Conservation (phyloP, 2,888 invertebrate genomes). For the Tipula helvola region DNA sequence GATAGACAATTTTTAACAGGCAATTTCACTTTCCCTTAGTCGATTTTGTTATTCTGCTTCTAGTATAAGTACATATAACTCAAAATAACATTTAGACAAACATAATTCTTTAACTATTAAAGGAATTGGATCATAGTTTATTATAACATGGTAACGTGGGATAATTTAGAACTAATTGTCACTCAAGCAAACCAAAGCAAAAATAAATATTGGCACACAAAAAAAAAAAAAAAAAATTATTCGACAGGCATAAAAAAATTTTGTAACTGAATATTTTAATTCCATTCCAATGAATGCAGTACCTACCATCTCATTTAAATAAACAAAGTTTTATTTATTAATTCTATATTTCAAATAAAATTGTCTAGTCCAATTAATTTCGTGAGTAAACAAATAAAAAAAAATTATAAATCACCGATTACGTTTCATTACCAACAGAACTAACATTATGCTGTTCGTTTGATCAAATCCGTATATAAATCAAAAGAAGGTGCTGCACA, state of each 20-base stretch:
- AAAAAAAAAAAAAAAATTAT: neutral
- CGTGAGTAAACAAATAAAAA: neutral
- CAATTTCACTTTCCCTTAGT: no score
- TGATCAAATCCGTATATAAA: neutral
- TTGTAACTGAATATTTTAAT: neutral
- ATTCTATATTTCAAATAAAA: neutral
- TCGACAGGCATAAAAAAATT: neutral
- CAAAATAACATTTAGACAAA: no score
- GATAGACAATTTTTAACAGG: no score
- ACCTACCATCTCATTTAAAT: neutral
- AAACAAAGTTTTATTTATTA: neutral
- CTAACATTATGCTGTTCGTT: neutral
- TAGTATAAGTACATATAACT: no score
- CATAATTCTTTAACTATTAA: no score
- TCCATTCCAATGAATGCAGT: neutral
- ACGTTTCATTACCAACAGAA: neutral
- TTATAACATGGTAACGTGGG: no score
- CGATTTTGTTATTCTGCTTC: no score
- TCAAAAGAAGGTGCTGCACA: neutral
- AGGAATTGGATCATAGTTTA: no score
- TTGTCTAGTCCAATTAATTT: neutral
- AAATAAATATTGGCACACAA: neutral
- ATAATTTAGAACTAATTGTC: no score
- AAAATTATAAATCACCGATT: neutral
- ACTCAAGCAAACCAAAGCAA: neutral